A percentile compares a stretch with the other conserved stretches of the same genome.
Conservation (phyloP, 1,140 invertebrate genomes). For the Heterodera schachtii region DNA sequence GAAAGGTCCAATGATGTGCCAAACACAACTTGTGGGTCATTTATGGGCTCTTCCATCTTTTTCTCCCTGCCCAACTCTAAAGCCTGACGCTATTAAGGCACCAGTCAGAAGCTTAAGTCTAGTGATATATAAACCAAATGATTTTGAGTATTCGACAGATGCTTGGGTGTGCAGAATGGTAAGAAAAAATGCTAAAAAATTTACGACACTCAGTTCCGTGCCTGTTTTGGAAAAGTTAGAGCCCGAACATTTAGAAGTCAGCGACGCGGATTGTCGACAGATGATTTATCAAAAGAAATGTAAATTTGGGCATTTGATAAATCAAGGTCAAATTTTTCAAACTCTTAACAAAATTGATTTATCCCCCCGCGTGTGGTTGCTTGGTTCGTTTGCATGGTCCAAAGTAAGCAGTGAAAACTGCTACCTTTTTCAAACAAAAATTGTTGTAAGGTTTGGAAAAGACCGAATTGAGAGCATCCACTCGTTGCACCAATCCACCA, state of each 20-base stretch:
- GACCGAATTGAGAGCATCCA: too few species aligned
- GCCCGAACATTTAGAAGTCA: not conserved
- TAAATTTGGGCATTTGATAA: not conserved
- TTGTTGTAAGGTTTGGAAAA: not conserved
- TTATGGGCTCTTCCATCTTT: not conserved
- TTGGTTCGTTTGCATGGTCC: constrained; percentile 8
- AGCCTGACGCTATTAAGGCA: not conserved
- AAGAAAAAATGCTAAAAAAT: not conserved
- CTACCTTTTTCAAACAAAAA: constrained; percentile 5
- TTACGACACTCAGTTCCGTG: not conserved
- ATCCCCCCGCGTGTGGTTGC: not conserved
- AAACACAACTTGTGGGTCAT: not conserved
- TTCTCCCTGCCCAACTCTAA: not conserved
- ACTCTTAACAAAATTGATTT: constrained; percentile 15
- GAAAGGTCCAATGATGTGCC: not conserved
- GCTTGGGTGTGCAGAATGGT: constrained; percentile 8
- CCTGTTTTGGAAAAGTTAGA: not conserved
- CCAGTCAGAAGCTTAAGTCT: not conserved
- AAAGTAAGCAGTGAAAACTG: constrained; percentile 10
- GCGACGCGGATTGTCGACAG: not conserved
- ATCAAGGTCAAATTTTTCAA: not conserved
- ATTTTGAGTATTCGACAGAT: not conserved
- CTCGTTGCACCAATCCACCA: too few species aligned
- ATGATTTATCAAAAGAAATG: not conserved
- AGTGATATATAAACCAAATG: not conserved